phyloP scores from a whole-genome alignment of 1,140 invertebrate species.

The Drosophila nannoptera region DNA sequence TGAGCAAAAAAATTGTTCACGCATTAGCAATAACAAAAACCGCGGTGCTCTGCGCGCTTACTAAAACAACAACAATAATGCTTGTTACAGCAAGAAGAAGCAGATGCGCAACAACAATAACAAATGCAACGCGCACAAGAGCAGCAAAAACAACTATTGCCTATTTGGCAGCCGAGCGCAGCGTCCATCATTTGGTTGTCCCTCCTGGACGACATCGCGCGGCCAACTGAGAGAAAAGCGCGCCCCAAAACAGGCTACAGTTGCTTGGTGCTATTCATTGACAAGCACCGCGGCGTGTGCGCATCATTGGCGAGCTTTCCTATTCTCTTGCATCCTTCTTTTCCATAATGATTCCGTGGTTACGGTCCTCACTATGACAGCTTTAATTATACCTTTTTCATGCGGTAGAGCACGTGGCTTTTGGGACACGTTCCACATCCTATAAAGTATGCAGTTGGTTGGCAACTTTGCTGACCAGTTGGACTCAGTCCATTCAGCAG shows the following conservation, averaged over 20 bases:
- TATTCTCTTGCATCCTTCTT: not conserved
- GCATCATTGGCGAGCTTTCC: conserved; percentile 5
- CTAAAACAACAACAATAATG: conserved; percentile 27
- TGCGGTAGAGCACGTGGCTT: not conserved
- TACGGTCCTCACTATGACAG: not conserved
- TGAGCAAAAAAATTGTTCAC: conserved; percentile 5
- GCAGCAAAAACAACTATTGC: conserved; percentile 1
- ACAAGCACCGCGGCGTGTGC: conserved; percentile 13
- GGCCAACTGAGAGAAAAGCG: conserved; percentile 50
- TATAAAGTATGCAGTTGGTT: conserved; percentile 7
- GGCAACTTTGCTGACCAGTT: not conserved
- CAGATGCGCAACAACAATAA: conserved; percentile 12
- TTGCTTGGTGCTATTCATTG: conserved; percentile 14
- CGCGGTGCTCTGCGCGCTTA: conserved; percentile 10
- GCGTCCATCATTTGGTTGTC: conserved; percentile 39
- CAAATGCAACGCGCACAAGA: not conserved
- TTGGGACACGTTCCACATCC: conserved; percentile 29
- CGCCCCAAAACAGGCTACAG: conserved; percentile 42
- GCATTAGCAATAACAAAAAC: conserved; percentile 29
- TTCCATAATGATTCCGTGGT: not conserved
- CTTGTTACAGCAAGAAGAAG: not conserved
- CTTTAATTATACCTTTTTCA: conserved; percentile 29
- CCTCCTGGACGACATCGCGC: conserved; percentile 56
- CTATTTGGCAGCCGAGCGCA: not conserved
- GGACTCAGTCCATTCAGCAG: not conserved